Conservation (phyloP, 2,797 vertebrate genomes). For the Phaenicophaeus curvirostris region DNA sequence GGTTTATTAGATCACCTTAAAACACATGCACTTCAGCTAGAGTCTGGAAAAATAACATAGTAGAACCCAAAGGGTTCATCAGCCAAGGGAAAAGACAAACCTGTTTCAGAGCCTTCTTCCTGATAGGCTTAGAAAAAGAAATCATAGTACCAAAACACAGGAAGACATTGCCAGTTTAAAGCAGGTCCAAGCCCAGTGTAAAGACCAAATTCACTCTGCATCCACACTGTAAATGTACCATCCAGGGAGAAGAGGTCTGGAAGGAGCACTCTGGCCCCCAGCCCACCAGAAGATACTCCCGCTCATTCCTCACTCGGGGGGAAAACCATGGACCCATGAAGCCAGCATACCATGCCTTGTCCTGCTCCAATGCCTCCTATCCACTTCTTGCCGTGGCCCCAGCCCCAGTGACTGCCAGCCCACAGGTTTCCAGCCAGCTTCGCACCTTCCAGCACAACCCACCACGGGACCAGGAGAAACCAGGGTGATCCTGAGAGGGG, state of each 20-base stretch:
- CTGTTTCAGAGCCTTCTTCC: not conserved
- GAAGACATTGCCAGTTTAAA: not conserved
- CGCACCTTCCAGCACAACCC: not conserved
- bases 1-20: not conserved
- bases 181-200: not conserved
- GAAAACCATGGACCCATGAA: not conserved
- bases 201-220: not conserved
- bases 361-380: not conserved
- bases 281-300: not conserved
- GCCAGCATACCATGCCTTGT: not conserved
- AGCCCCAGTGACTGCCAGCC: not conserved
- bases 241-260: not conserved
- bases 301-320: not conserved
- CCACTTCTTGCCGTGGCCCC: accelerated
- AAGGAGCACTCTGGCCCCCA: not conserved
- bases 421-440: not conserved
- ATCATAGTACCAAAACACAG: not conserved
- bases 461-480: not conserved
- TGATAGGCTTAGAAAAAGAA: not conserved
- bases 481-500: not conserved
- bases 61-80: not conserved
- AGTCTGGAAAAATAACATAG: not conserved
- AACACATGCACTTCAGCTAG: not conserved
- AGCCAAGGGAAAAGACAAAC: not conserved
- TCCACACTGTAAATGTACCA: not conserved